Conservation (phyloP, 2,113 vertebrate genomes). For the Camelus bactrianus region DNA sequence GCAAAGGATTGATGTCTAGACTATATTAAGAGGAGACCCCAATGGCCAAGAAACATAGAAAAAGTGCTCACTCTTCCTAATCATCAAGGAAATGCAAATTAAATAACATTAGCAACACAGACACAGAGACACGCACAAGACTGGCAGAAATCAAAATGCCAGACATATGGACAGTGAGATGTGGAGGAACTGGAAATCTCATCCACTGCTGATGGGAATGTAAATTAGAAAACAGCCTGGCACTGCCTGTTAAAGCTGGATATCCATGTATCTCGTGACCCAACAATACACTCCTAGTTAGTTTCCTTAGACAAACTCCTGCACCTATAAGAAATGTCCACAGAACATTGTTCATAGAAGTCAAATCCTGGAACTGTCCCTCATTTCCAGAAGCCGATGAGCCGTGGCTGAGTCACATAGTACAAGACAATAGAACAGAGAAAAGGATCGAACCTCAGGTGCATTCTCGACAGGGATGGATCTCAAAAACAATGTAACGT, state of each 20-base stretch:
- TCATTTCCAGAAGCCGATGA: not conserved
- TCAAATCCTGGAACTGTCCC: not conserved
- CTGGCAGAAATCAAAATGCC: not conserved
- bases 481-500: fast-evolving
- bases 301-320: not conserved
- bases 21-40: not conserved
- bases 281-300: no score
- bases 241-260: not conserved
- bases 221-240: not conserved
- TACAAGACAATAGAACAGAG: not conserved
- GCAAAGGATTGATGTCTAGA: constrained; percentile 23
- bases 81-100: not conserved
- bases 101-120: not conserved
- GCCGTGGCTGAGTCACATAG: fast-evolving
- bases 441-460: not conserved
- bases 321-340: fast-evolving
- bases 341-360: not conserved
- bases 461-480: fast-evolving
- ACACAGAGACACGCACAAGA: fast-evolving
- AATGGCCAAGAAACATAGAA: not conserved
- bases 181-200: not conserved
- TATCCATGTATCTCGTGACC: no score
- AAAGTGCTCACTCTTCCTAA: not conserved
- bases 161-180: fast-evolving
- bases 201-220: fast-evolving